These are phyloP conservation scores for Bombylius discolor DNA, from an alignment of 2,888 invertebrate species.

Conservation along the genomic window DNA sequence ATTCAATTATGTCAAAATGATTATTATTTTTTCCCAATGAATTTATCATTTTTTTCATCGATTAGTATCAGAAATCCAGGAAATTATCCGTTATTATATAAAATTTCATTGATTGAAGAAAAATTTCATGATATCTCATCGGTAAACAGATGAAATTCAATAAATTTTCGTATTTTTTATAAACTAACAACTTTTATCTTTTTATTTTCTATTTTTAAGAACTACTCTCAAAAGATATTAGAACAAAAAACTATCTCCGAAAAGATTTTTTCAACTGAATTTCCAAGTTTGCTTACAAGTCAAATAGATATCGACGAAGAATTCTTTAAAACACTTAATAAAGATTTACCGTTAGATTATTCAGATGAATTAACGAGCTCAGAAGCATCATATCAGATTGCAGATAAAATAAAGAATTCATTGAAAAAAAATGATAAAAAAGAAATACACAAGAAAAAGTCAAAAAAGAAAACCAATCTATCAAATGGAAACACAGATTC, in stretches of 20 bases:
- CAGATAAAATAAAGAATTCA: too few species aligned
- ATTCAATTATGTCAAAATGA: background rate
- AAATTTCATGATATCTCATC: too few species aligned
- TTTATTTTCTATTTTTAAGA: background rate
- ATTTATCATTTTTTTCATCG: constrained; percentile 1
- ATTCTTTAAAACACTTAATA: background rate
- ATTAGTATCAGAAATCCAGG: constrained; percentile 7
- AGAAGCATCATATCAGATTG: too few species aligned
- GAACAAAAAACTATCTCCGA: background rate
- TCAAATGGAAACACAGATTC: too few species aligned
- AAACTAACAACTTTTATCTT: background rate
- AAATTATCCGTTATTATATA: constrained; percentile 1
- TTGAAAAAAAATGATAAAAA: too few species aligned
- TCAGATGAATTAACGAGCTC: background rate
- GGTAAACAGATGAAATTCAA: too few species aligned
- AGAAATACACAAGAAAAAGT: too few species aligned
- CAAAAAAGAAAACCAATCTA: too few species aligned
- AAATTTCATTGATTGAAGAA: constrained; percentile 4
- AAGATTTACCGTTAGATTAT: background rate
- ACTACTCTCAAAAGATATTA: background rate
- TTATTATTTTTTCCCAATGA: background rate
- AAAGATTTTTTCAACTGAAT: background rate
- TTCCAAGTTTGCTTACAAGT: background rate
- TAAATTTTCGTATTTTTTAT: background rate
- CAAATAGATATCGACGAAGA: constrained; percentile 4